A percentile compares a stretch with the other conserved stretches of the same genome.
phyloP scores from a whole-genome alignment of 1,140 invertebrate genomes.

The Cherax destructor region DNA sequence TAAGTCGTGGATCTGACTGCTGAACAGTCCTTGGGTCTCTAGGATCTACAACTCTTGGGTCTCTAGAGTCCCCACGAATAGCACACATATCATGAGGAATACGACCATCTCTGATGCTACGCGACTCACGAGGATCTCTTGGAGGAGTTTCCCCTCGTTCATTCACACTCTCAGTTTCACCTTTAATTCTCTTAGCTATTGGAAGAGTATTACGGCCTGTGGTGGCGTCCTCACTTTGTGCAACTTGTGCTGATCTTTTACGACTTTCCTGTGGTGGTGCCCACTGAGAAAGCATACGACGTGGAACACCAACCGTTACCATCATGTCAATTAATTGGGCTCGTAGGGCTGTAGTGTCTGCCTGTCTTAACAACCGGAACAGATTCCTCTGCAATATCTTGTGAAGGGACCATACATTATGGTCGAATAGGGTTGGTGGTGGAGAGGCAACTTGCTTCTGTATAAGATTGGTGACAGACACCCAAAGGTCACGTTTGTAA shows the following conservation, averaged over 20 bases:
- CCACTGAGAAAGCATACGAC: constrained; percentile 66
- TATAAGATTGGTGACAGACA: constrained; percentile 47
- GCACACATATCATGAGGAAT: not conserved
- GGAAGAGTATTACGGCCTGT: constrained; percentile 48
- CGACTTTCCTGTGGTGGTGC: constrained; percentile 54
- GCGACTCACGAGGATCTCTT: constrained; percentile 22
- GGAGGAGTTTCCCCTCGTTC: not conserved
- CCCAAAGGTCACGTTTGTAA: constrained; percentile 65
- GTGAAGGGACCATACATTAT: constrained; percentile 67
- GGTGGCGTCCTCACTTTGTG: constrained; percentile 47
- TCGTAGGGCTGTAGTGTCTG: constrained; percentile 34
- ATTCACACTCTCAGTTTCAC: not conserved
- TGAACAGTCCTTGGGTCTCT: constrained; percentile 30
- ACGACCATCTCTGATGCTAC: not conserved
- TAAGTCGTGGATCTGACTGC: not conserved
- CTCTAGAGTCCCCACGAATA: not conserved
- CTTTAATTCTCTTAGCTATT: not conserved
- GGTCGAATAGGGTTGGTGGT: constrained; percentile 68
- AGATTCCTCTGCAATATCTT: constrained; percentile 70
- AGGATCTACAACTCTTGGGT: not conserved
- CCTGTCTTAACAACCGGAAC: constrained; percentile 56
- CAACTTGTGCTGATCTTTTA: constrained; percentile 23
- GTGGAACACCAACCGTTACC: constrained; percentile 66
- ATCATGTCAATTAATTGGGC: constrained; percentile 65
- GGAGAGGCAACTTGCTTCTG: constrained; percentile 62